Percentiles rank a stretch among this genome's conserved stretches.
Evolutionary conservation across 2,113 vertebrate genomes (phyloP).

Genomic region (Hemiprocne comata): DNA sequence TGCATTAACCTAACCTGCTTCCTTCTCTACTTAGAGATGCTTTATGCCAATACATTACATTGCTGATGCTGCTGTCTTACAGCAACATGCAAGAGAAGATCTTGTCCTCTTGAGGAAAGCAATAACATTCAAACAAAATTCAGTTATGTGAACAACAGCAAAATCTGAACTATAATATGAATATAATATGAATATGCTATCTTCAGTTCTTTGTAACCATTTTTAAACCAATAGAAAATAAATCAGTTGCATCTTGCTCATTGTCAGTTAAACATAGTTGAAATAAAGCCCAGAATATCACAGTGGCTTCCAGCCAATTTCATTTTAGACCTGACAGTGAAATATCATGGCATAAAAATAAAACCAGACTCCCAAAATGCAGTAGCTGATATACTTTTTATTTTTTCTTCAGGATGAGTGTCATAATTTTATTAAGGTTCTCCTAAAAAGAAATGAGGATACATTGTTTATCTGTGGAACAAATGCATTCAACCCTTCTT

Average conservation of each 20-base stretch:
- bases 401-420: constrained; percentile 90
- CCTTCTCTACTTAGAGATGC: neutral
- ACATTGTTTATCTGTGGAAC: constrained; percentile 96
- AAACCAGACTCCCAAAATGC: neutral
- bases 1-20: neutral
- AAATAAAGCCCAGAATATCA: neutral
- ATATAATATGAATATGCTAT: neutral
- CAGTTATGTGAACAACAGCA: neutral
- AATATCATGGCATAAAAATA: neutral
- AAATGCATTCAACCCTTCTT: constrained; percentile 97
- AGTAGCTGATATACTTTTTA: constrained; percentile 12
- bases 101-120: neutral
- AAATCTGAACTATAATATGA: neutral
- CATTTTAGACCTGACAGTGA: neutral
- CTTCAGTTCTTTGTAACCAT: neutral
- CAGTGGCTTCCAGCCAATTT: neutral
- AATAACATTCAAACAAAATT: constrained; percentile 27
- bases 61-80: neutral
- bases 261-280: neutral
- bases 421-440: constrained; percentile 99
- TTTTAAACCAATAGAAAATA: neutral
- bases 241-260: neutral
- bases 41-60: neutral
- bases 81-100: neutral
- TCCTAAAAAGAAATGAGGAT: constrained; percentile 93